A percentile compares a stretch with the other conserved stretches of the same genome.
These are phyloP conservation scores for Andrena cerasifolii DNA, from an alignment of 1,140 invertebrate species.

Conservation along the genomic window DNA sequence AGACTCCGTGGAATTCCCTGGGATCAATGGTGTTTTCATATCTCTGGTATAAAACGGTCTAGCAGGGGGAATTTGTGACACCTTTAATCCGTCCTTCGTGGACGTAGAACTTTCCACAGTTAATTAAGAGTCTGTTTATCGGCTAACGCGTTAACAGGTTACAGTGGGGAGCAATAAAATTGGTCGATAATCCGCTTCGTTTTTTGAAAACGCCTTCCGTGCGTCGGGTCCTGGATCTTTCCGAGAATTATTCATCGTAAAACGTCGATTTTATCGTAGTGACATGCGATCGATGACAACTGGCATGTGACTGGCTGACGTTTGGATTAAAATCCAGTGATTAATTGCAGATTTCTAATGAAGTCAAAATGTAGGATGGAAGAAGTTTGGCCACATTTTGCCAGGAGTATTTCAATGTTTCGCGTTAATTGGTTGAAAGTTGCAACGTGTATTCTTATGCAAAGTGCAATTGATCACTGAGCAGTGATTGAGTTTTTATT, in stretches of 20 bases:
- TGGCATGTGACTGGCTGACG: neutral
- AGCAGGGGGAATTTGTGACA: no score
- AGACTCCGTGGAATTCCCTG: neutral
- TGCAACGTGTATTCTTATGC: no score
- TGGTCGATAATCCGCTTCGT: conserved; percentile 23
- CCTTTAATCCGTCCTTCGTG: neutral
- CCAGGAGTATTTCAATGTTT: no score
- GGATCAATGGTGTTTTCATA: neutral
- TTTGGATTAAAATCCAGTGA: neutral
- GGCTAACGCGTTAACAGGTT: conserved; percentile 1
- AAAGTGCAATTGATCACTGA: no score
- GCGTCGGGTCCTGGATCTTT: neutral
- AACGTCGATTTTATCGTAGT: conserved; percentile 19
- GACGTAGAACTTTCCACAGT: conserved; percentile 16
- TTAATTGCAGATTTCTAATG: neutral
- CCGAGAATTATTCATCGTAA: conserved; percentile 28
- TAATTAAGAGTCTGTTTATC: conserved; percentile 42
- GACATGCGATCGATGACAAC: conserved; percentile 20
- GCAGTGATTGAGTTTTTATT: no score
- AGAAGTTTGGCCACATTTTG: no score
- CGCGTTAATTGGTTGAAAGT: no score
- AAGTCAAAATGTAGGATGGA: neutral
- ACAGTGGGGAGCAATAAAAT: conserved; percentile 10
- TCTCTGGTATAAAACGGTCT: neutral
- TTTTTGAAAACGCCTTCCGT: neutral